Evolutionary conservation across 2,888 invertebrate species (phyloP), one percentile per base, ranked within the genome.

Genomic region (Epinotia demarniana): DNA sequence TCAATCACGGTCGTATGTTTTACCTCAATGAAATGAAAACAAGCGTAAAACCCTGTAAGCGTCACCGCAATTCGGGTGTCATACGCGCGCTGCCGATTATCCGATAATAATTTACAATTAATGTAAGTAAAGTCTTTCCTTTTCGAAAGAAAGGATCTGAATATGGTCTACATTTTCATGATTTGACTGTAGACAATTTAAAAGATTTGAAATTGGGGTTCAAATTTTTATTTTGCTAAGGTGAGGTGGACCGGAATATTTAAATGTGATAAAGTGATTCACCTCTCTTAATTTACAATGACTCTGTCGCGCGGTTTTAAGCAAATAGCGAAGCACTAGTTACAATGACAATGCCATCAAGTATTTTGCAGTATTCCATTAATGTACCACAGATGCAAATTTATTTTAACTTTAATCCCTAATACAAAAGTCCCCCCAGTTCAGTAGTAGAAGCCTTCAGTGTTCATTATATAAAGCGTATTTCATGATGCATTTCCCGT

Each of bases 311-410:
- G 33, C 11, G 46, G 5, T 58, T 55, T 69, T n/a, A 23, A 11
- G 12, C 23, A 46, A 46, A 55, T 8, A 57, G 53, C 66, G 18
- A 3, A 33, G 61, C 33, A n/a, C 43, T 23, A n/a, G 46, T 18
- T 13, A 53, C 11, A 13, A 62, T 62, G 33, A 33, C 19, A 27
- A 69, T 60, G 58, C 19, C 58, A 46, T 60, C 23, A 46, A 69
- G 69, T 69, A 68, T 68, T 68, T 68, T 11, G 13, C 58, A 68
- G 68, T 68, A 69, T 71, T 71, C 33, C 27, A 49, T 70, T 33
- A 18, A 18, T 33, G 19, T 61, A 62, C 69, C 46, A 46, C 58
- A 46, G 58, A 57, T 53, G 39, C 68, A 68, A 68, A n/a, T 46
- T n/a, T 23, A 60, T 9, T 60, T 60, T 27, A 2, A 12, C n/a